phyloP scores from a whole-genome alignment of 2,888 invertebrate species.

The Amphipoea lucens region DNA sequence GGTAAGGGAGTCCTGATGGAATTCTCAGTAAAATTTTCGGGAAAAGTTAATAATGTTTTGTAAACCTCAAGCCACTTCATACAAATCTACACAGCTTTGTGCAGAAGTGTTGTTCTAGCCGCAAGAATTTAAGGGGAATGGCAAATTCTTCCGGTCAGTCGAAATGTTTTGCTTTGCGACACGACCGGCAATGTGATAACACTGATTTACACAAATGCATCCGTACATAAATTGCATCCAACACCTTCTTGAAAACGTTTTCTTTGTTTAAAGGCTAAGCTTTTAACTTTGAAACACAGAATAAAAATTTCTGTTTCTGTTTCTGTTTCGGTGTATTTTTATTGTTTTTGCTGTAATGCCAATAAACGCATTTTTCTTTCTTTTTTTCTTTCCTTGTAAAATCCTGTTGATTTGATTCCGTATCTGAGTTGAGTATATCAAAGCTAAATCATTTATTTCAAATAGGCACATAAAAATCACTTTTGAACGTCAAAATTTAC shows the following conservation, averaged over 20 bases:
- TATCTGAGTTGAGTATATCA: background rate
- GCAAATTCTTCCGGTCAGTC: conserved; percentile 20
- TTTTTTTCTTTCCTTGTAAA: background rate
- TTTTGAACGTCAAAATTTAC: background rate
- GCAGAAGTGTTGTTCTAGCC: background rate
- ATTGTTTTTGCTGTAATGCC: too few species aligned
- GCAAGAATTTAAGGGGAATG: conserved; percentile 8
- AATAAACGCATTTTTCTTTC: too few species aligned
- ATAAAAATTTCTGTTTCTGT: background rate
- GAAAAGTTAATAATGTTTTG: background rate
- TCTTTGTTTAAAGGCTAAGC: conserved; percentile 17
- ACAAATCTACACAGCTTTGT: background rate
- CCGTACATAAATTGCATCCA: conserved; percentile 39
- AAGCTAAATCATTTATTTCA: background rate
- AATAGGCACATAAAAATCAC: background rate
- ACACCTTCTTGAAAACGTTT: conserved; percentile 27
- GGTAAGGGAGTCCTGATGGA: background rate
- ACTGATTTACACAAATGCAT: conserved; percentile 50
- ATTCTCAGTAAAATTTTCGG: background rate
- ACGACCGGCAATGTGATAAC: conserved; percentile 26
- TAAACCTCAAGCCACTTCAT: background rate
- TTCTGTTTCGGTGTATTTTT: too few species aligned
- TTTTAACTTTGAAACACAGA: background rate
- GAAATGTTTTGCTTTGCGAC: conserved; percentile 39
- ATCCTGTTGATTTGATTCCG: background rate